Base-by-base conservation (phyloP, 2,797 vertebrate species). In the Threskiornis aethiopicus region DNA sequence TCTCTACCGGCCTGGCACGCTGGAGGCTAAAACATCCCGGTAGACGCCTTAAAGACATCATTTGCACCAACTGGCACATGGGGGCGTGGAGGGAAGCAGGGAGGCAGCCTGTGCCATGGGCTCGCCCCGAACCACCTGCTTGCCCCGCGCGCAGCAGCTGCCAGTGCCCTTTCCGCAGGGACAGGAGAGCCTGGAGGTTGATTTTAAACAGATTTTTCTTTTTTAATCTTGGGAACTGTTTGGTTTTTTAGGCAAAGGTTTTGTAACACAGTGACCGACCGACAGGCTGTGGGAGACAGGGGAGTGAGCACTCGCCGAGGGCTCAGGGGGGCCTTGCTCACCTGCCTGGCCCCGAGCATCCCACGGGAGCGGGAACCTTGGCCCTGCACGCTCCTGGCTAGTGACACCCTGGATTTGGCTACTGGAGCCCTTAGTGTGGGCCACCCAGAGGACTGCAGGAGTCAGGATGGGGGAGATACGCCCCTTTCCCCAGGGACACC, bases 21-120 rank as follows among this genome's bases (percentile, higher is more conserved):
- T 97, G 83, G 98, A 98, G 95, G 97, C 98, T 70, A 97, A 98
- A 97, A 98, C 98, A 12, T 98, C 99, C 96, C 98, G 98, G 97
- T 99, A 98, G 89, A 69, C 3, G 57, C 84, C 89, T 90, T 87
- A 87, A 64, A 42, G 89, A 67, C 61, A 1, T 28, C 3, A 5
- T 3, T 29, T 15, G n/a, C 29, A 11, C 37, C 86, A 58, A 13
- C 61, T 0, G 28, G 75, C 81, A 59, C 44, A 0, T 4, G 58
- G 58, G 41, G 46, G 14, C 73, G 6, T 3, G 8, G 80, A 46
- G 46, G 47, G 47, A 33, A 52, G 14, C 0, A 3, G 14, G 41
- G 26, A 35, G 41, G 9, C 37, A 26, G 79, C 83, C 83, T 13
- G 29, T 5, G 1, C 35, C 2, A 0, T 5, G 75, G 79, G 71